Percentiles rank a stretch among this genome's conserved stretches.
phyloP scores from a whole-genome alignment of 2,113 vertebrate species.

The Pelecanoides urinatrix region DNA sequence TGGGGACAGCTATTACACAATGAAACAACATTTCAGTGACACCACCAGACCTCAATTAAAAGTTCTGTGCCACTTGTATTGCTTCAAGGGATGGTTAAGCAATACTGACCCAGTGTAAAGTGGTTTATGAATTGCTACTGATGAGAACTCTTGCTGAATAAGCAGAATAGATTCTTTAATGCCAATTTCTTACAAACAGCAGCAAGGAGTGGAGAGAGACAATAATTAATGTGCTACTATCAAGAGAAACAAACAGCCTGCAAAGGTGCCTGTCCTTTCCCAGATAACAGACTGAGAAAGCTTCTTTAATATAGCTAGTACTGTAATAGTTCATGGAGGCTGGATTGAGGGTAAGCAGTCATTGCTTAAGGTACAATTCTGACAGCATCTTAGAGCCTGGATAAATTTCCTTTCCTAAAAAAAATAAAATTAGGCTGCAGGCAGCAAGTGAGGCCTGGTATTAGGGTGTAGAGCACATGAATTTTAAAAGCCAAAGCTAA shows the following conservation, averaged over 20 bases:
- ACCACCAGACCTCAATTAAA: conserved; percentile 42
- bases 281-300: not conserved
- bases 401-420: not conserved
- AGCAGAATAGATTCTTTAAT: conserved; percentile 25
- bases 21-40: not conserved
- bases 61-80: not conserved
- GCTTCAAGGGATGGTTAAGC: not conserved
- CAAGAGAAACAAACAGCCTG: not conserved
- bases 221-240: conserved; percentile 27
- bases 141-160: conserved; percentile 43
- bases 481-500: not conserved
- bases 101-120: not conserved
- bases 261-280: not conserved
- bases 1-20: not conserved
- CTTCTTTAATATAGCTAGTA: not conserved
- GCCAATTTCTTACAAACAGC: not conserved
- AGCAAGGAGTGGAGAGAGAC: not conserved
- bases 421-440: not conserved
- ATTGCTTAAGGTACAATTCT: not conserved
- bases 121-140: not conserved
- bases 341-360: not conserved
- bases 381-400: not conserved
- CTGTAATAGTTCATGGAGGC: not conserved
- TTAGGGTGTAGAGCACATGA: rapidly evolving
- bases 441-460: not conserved